Base-by-base conservation (phyloP, 2,888 invertebrate genomes). In the Elegia similella region DNA sequence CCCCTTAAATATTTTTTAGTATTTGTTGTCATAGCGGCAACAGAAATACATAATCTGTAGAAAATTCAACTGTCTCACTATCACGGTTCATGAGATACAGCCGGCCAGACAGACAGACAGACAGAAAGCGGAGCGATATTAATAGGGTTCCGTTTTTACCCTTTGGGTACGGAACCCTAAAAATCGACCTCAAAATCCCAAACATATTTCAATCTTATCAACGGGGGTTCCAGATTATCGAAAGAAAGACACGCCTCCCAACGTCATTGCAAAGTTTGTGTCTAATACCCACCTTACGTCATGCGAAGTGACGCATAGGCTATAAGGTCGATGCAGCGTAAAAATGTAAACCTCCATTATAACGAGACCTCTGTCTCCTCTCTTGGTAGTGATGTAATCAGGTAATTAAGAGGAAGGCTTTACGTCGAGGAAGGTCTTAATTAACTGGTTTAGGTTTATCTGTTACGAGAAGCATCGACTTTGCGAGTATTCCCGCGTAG, bases 401-500 rank as follows among this genome's bases (percentile, higher is more conserved):
- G 30, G 16, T 32, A n/a, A 29, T n/a, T n/a, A n/a, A 47, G 29
- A 29, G 52, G 52, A 52, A 50, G 16, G 1, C 23, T 1, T 29
- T 7, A 29, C 13, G 8, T 12, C n/a, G 7, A 13, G 17, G n/a
- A 42, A 56, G 48, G 15, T 50, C 42, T 29, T 2, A 7, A 7
- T 16, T n/a, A 13, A 34, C 17, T 32, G 48, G 56, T 48, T 52
- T 12, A 2, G 16, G 10, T 47, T 30, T 48, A 48, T 48, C 48
- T 42, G 13, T 56, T 30, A 42, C 48, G 48, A 48, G 48, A 48
- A 38, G 16, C n/a, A 15, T 47, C 38, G 38, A 38, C 38, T 38
- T 12, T 42, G 48, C 55, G 46, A 30, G 42, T 56, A 48, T 42
- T 47, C 42, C 23, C 38, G 16, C 23, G 47, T 48, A 46, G 15